phyloP scores from a whole-genome alignment of 2,113 vertebrate genomes.

The Macroglossus sobrinus region DNA sequence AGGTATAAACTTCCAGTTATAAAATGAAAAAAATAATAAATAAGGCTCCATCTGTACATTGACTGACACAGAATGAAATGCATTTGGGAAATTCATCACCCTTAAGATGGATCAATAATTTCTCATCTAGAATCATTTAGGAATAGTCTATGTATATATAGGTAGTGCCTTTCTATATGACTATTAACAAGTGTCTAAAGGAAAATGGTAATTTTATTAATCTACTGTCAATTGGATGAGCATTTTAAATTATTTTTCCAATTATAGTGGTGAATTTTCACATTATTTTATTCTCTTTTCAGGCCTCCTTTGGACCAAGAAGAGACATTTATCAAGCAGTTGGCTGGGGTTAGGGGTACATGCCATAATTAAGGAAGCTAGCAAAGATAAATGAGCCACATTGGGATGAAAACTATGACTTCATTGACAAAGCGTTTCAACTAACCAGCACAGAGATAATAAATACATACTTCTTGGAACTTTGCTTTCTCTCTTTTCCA shows the following conservation, averaged over 20 bases:
- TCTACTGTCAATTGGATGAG: background rate
- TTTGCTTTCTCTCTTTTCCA: slow-evolving; percentile 38
- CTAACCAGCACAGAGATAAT: background rate
- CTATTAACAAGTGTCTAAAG: background rate
- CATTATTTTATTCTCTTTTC: slow-evolving; percentile 35
- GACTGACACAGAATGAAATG: slow-evolving; percentile 5
- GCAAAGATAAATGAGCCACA: slow-evolving; percentile 29
- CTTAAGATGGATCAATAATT: background rate
- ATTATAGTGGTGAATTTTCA: background rate
- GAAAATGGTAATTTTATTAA: background rate
- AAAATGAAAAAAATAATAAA: background rate
- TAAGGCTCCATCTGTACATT: background rate
- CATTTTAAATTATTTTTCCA: slow-evolving; percentile 20
- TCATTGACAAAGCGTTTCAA: slow-evolving; percentile 44
- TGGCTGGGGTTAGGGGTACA: background rate
- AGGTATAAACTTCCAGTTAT: background rate
- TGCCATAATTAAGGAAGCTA: slow-evolving; percentile 23
- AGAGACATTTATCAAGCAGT: slow-evolving; percentile 9
- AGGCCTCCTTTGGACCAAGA: background rate
- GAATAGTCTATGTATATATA: background rate
- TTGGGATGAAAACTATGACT: slow-evolving; percentile 32
- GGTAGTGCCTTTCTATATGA: background rate
- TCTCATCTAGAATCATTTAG: background rate
- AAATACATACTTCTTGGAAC: slow-evolving; percentile 34
- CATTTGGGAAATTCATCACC: background rate